phyloP scores from a whole-genome alignment of 1,140 invertebrate genomes.

The Macrotrachela quadricornifera region DNA sequence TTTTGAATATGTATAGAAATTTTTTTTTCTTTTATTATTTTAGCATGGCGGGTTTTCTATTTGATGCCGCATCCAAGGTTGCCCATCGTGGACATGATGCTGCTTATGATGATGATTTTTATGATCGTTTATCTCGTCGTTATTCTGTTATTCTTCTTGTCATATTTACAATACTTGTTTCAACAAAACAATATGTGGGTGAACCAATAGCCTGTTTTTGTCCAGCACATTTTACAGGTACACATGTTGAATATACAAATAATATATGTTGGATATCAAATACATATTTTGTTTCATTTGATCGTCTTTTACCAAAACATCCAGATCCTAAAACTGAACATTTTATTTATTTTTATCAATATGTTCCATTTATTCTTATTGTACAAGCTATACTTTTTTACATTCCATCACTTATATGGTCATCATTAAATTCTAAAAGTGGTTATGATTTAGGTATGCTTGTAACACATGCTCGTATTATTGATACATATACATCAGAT shows the following conservation, averaged over 20 bases:
- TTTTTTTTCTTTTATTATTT: too few relatives aligned
- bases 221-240: conserved; percentile 9
- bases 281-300: conserved; percentile 4
- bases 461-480: background rate
- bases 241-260: conserved; percentile 9
- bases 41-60: too few relatives aligned
- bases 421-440: background rate
- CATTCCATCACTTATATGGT: conserved; percentile 3
- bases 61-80: too few relatives aligned
- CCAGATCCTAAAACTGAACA: conserved; percentile 34
- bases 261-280: conserved; percentile 10
- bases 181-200: conserved; percentile 72
- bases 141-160: conserved; percentile 51
- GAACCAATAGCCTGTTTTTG: conserved; percentile 33
- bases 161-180: conserved; percentile 56
- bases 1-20: too few relatives aligned
- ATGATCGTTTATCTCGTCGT: conserved; percentile 13
- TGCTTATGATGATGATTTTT: conserved; percentile 11
- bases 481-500: too few relatives aligned
- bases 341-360: conserved; percentile 11
- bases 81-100: too few relatives aligned
- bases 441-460: conserved; percentile 1
- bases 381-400: conserved; percentile 6
- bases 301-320: conserved; percentile 39
- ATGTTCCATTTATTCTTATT: conserved; percentile 6